Conservation (phyloP, 2,113 vertebrate genomes). For the Anhinga anhinga region DNA sequence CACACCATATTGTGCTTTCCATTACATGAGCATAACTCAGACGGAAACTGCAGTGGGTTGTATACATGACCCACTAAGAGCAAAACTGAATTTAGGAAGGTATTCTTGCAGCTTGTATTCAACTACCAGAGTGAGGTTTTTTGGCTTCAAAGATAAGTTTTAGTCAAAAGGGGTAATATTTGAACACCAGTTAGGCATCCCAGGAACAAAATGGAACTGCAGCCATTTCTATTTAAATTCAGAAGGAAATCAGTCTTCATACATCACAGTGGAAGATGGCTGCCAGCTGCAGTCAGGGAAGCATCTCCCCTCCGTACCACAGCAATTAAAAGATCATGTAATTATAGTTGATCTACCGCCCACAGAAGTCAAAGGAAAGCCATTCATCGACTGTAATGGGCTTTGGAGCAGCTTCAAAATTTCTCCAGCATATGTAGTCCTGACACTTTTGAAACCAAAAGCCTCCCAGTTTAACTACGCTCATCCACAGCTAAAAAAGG, state of each 20-base stretch:
- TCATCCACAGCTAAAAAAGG: not conserved
- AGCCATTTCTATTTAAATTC: not conserved
- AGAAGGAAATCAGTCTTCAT: not conserved
- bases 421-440: not conserved
- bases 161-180: not conserved
- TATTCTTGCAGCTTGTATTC: not conserved
- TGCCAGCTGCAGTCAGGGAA: constrained; percentile 29
- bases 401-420: constrained; percentile 9
- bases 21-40: not conserved
- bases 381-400: not conserved
- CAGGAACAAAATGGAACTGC: not conserved
- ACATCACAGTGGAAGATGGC: not conserved
- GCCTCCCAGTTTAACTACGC: not conserved
- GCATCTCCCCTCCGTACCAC: not conserved
- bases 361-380: not conserved
- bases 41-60: not conserved
- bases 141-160: not conserved
- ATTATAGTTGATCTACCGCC: constrained; percentile 8
- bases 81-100: not conserved
- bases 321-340: constrained; percentile 48
- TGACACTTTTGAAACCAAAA: not conserved
- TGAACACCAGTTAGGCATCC: not conserved
- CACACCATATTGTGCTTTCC: not conserved
- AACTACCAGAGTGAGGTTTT: not conserved
- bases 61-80: not conserved